Conservation (phyloP, 2,797 vertebrate genomes). For the Gobionotothen gibberifrons region DNA sequence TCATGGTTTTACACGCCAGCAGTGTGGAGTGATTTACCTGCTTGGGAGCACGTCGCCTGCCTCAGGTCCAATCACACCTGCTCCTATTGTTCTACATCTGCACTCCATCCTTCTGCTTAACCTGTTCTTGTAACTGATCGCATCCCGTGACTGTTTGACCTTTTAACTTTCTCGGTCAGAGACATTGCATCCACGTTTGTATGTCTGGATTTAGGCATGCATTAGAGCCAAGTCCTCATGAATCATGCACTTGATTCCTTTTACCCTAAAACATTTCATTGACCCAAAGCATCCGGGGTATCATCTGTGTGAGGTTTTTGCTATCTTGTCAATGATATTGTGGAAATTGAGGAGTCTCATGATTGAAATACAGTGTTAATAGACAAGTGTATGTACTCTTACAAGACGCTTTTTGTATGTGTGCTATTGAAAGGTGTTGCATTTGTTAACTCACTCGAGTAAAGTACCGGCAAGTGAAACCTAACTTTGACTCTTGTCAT, state of each 20-base stretch:
- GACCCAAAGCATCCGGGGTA: no score
- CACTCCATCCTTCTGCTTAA: not conserved
- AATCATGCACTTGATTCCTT: conserved; percentile 11
- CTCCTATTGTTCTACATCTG: conserved; percentile 27
- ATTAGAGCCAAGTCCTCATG: not conserved
- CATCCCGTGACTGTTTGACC: not conserved
- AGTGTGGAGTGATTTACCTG: conserved; percentile 64
- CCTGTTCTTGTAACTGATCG: conserved; percentile 13
- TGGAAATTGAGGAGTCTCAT: no score
- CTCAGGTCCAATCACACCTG: conserved; percentile 39
- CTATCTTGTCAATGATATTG: no score
- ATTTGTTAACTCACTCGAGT: no score
- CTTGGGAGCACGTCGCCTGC: conserved; percentile 64
- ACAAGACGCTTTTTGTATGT: no score
- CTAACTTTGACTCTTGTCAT: no score
- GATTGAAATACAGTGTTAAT: no score
- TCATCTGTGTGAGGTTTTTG: no score
- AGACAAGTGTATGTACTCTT: no score
- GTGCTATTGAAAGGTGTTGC: no score
- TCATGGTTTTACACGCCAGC: conserved; percentile 40
- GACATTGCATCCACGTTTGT: not conserved
- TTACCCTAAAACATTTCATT: not conserved
- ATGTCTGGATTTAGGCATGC: not conserved
- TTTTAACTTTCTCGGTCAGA: conserved; percentile 5
- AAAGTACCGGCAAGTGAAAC: no score